Evolutionary conservation across 2,888 invertebrate genomes (phyloP), one percentile per base, ranked within the genome.

Genomic region (Eristalis intricaria): DNA sequence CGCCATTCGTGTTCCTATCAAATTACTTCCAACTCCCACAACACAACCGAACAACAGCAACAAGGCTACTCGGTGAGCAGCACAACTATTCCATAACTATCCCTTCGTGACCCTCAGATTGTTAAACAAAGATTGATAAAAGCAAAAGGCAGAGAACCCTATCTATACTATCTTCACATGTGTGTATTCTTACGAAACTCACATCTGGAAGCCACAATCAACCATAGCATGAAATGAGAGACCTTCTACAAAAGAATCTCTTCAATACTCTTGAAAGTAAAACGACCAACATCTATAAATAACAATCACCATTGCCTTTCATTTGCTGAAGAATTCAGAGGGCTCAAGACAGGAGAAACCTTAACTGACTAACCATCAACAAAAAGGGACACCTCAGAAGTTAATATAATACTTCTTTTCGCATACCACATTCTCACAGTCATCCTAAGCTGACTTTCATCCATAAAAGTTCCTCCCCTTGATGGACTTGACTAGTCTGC

Each of bases 241-340:
- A 77, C 78, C 64, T 74, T 64, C n/a, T 11, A 26, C 15, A 29
- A 22, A 35, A 15, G 50, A 81, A 73, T 69, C 70, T 38, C 56
- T 10, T 50, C 50, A 32, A 35, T 10, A 22, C 26, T 4, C 23
- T 32, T 61, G 26, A 69, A 85, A 85, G 66, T 65, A 68, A 74
- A 79, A 63, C 60, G 65, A 70, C 69, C 82, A 78, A 63, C 70
- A 63, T 86, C 82, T 86, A 86, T 86, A 86, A 86, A 78, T 70
- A 86, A 83, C 86, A 86, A 86, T 86, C 65, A 83, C 78, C 82
- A 79, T 86, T 75, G 38, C 43, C 78, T 86, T 78, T 75, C 78
- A 83, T 86, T 85, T 71, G 75, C 56, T 69, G 64, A 66, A 61
- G 70, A 63, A 68, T 29, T 50, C 50, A 23, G n/a, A 69, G 38